Base-by-base conservation (phyloP, 1,140 invertebrate genomes). In the Bombus turneri region DNA sequence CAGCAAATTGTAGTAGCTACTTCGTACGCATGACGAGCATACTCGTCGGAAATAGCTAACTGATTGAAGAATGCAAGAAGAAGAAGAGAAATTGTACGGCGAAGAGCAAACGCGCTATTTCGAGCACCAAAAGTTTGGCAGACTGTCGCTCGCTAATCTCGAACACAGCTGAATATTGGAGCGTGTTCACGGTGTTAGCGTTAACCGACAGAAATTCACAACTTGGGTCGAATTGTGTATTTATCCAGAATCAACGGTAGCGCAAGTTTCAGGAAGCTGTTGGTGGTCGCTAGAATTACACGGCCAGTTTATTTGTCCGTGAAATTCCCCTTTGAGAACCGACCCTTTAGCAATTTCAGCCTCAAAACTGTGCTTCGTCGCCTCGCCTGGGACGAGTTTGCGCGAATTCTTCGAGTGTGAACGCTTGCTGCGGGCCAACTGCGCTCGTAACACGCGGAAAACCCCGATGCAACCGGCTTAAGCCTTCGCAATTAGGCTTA, bases 271-370 rank as follows among this genome's bases (percentile, higher is more conserved):
- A 31, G 66, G 34, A 43, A 72, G 68, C 81, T 71, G 68, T 71
- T 88, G 57, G 81, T 34, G 82, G 86, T 87, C 84, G 80, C 59
- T 78, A 59, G 62, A 88, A 88, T 88, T 88, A 87, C 83, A 88
- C 73, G 86, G 86, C 74, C 66, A 76, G 87, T 88, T 88, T 85
- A 88, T 88, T 88, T 85, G 41, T 37, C 77, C 28, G 71, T 78
- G 72, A 88, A 88, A 88, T 77, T 81, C 31, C 53, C 59, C 87
- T 88, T 88, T 88, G 86, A 88, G 73, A 85, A 37, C 59, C 43
- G 34, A 87, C 34, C 59, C 77, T 57, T 57, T 34, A 76, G 76
- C 86, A 73, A 88, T 88, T 81, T 39, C 41, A 47, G 69, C 77
- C 77, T 88, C n/a, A 59, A 84, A 84, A 79, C 47, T 37, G 64